These are phyloP conservation scores for Neocloeon triangulifer DNA, from an alignment of 1,140 invertebrate genomes.

Conservation along the genomic window DNA sequence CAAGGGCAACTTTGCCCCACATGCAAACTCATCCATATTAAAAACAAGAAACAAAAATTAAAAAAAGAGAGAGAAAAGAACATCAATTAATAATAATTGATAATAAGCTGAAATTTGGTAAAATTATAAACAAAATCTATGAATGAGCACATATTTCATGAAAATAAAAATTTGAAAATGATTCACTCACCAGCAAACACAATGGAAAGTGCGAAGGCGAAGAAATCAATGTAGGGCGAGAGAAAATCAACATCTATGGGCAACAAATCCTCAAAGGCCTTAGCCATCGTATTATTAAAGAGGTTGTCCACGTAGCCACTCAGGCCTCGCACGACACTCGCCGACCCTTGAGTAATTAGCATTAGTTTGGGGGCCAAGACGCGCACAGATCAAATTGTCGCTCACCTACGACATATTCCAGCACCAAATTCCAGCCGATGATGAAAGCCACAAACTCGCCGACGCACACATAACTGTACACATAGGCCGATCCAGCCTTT, in stretches of 20 bases:
- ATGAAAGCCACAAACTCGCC: conserved; percentile 60
- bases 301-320: conserved; percentile 79
- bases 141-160: conserved; percentile 2
- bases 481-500: conserved; percentile 66
- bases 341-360: too few relatives aligned
- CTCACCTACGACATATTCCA: conserved; percentile 75
- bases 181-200: conserved; percentile 28
- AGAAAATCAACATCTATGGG: conserved; percentile 46
- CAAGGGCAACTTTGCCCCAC: too few relatives aligned
- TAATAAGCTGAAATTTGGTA: conserved; percentile 4
- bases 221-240: conserved; percentile 51
- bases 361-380: too few relatives aligned
- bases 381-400: too few relatives aligned
- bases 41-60: background rate
- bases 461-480: conserved; percentile 75
- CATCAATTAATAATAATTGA: background rate
- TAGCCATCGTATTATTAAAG: conserved; percentile 51
- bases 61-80: background rate
- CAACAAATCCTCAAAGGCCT: conserved; percentile 41
- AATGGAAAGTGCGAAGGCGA: conserved; percentile 54
- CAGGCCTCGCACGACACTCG: conserved; percentile 78
- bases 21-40: background rate
- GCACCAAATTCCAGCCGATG: conserved; percentile 73
- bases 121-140: conserved; percentile 6
- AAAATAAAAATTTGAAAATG: conserved; percentile 3